phyloP scores from a whole-genome alignment of 1,140 invertebrate genomes.

The Tetragnatha versicolor region DNA sequence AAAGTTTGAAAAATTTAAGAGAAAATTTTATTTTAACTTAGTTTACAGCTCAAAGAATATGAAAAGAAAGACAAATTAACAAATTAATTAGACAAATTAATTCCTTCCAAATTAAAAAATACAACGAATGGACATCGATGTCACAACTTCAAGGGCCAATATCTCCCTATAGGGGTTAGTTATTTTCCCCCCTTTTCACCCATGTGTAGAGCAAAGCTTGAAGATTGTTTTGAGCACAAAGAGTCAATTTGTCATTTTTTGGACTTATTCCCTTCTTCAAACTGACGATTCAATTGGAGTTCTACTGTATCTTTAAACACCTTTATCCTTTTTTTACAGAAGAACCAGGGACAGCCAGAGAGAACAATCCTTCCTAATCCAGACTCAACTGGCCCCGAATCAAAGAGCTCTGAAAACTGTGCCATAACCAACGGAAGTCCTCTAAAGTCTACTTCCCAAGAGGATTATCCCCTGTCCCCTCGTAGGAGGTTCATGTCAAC shows the following conservation, averaged over 20 bases:
- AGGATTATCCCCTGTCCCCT: conserved; percentile 7
- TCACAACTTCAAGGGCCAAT: too few species aligned
- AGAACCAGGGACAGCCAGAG: not conserved
- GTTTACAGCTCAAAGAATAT: too few species aligned
- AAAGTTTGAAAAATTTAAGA: too few species aligned
- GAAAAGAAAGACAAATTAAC: too few species aligned
- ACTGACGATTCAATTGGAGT: not conserved
- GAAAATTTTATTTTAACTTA: too few species aligned
- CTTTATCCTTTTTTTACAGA: not conserved
- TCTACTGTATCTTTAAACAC: too few species aligned
- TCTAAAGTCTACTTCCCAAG: not conserved
- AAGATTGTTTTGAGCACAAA: not conserved
- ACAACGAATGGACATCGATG: too few species aligned
- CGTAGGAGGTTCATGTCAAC: conserved; percentile 10
- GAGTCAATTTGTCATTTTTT: too few species aligned
- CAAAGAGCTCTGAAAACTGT: not conserved
- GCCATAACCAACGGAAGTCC: not conserved
- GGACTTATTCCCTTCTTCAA: not conserved
- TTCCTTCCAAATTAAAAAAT: too few species aligned
- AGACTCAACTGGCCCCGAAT: not conserved
- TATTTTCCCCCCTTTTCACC: not conserved
- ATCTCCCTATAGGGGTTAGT: too few species aligned
- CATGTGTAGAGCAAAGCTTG: not conserved
- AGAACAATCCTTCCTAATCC: not conserved
- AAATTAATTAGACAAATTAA: too few species aligned